These are phyloP conservation scores for Oostethus manadensis DNA, from an alignment of 2,113 vertebrate genomes.

Conservation along the genomic window DNA sequence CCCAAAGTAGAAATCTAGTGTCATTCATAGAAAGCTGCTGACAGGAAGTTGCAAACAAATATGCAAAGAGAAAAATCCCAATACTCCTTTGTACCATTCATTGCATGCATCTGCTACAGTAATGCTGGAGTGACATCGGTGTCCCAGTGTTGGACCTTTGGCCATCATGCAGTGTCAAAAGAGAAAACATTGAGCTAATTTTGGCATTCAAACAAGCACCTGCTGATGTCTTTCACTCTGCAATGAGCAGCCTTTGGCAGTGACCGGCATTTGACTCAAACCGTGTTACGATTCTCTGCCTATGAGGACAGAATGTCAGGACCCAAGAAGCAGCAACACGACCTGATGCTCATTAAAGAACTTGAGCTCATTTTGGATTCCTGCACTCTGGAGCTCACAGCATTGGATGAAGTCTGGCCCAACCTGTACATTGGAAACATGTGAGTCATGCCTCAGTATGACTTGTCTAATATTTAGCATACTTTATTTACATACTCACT, in stretches of 20 bases:
- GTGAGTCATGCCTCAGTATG: constrained; percentile 61
- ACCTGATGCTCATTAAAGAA: constrained; percentile 56
- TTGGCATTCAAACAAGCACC: constrained; percentile 51
- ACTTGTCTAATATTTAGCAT: too few relatives aligned
- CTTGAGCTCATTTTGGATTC: constrained; percentile 67
- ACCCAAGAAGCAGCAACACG: constrained; percentile 29
- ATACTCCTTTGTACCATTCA: too few relatives aligned
- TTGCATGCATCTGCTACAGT: too few relatives aligned
- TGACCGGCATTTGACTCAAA: constrained; percentile 7
- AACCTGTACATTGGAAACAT: constrained; percentile 74
- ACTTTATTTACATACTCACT: too few relatives aligned
- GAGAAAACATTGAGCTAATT: constrained; percentile 51
- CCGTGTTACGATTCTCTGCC: constrained; percentile 10
- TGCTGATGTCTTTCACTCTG: constrained; percentile 51
- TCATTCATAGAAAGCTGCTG: too few relatives aligned
- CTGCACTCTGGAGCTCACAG: constrained; percentile 70
- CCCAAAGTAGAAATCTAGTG: too few relatives aligned
- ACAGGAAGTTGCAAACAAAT: too few relatives aligned
- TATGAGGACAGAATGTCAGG: constrained; percentile 55
- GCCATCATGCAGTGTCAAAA: constrained; percentile 24
- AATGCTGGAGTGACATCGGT: constrained; percentile 18
- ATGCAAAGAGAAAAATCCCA: too few relatives aligned
- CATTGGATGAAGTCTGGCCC: constrained; percentile 75
- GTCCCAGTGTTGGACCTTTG: constrained; percentile 7
- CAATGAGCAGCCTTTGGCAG: constrained; percentile 14